Base-by-base conservation (phyloP, 2,888 invertebrate genomes). In the Invenusta paracnida region DNA sequence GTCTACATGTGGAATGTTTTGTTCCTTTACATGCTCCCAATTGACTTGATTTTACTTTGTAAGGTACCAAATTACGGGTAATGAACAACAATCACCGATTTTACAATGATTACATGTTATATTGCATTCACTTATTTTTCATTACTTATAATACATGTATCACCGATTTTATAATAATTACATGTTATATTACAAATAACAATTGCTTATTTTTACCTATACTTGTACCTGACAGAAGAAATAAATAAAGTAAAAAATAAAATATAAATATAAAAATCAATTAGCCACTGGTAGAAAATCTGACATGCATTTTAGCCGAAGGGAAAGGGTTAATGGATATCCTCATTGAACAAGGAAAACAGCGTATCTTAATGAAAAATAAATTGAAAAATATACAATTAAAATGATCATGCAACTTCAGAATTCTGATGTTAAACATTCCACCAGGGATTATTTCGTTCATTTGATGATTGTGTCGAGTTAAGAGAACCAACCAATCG, bases 1-100 rank as follows among this genome's bases (percentile, higher is more conserved):
- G 25, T 82, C 31, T 82, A 30, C 82, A 82, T 82, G 30, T 82
- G 29, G 82, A 82, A 82, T 82, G 82, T 82, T 82, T 13, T 82
- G 31, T 27, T 82, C 30, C 82, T 30, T 82, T 11, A 23, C 82
- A 82, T 82, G 82, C 23, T 82, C 11, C 29, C 23, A 29, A 82
- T 29, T 27, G 31, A 82, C 82, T 82, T 73, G 23, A 73, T 73
- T 73, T 73, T 73, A 73, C 73, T 73, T 73, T 73, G 73, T 73
- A 73, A 23, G 73, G 2, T 13, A 73, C 73, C 73, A 73, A 73
- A 73, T 73, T 73, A 73, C 73, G 27, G 73, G 27, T 73, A 11
- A 73, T 73, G 73, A 73, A 73, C 73, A n/a, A 23, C 23, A 73
- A 73, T 73, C 73, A 73, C 73, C 73, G 27, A 73, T 73, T 73